Evolutionary conservation across 2,888 invertebrate species (phyloP).

Genomic region (Tiliacea aurago): DNA sequence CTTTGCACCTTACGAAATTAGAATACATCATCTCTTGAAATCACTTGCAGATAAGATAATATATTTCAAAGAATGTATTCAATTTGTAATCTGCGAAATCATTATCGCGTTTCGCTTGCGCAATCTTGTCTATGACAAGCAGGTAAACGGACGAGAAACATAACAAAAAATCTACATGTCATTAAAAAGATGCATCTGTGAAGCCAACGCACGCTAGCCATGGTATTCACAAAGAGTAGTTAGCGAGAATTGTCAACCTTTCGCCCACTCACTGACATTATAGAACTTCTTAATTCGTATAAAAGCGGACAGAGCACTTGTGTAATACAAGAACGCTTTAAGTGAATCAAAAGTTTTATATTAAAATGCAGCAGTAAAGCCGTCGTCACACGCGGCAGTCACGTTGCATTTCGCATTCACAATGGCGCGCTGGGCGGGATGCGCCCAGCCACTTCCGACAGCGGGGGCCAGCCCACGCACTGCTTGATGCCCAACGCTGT

Average conservation of each 20-base stretch:
- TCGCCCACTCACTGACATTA: constrained; percentile 12
- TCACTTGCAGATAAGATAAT: constrained; percentile 25
- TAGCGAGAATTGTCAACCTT: constrained; percentile 25
- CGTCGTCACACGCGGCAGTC: constrained; percentile 72
- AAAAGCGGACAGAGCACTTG: constrained; percentile 17
- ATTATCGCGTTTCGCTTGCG: constrained; percentile 35
- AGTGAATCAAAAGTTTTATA: constrained; percentile 57
- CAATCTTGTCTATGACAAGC: constrained; percentile 40
- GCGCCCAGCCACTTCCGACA: constrained; percentile 78
- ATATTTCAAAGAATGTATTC: constrained; percentile 24
- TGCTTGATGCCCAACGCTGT: constrained; percentile 51
- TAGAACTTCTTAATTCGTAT: constrained; percentile 24
- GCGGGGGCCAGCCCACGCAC: constrained; percentile 66
- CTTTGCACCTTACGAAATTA: constrained; percentile 18
- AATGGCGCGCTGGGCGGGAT: constrained; percentile 72
- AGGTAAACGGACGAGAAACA: constrained; percentile 23
- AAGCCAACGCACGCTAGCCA: constrained; percentile 12
- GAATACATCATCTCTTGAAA: constrained; percentile 21
- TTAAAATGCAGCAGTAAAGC: constrained; percentile 72
- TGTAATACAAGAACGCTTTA: constrained; percentile 32
- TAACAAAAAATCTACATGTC: constrained; percentile 25
- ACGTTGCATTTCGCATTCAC: constrained; percentile 80
- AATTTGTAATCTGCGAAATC: constrained; percentile 27
- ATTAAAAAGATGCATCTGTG: constrained; percentile 29
- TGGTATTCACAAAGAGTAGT: constrained; percentile 18